Percentiles rank a stretch among this genome's conserved stretches.
phyloP scores from a whole-genome alignment of 30 jellyfish, hydroid and myxozoan species.

The Euphysa ruthae region DNA sequence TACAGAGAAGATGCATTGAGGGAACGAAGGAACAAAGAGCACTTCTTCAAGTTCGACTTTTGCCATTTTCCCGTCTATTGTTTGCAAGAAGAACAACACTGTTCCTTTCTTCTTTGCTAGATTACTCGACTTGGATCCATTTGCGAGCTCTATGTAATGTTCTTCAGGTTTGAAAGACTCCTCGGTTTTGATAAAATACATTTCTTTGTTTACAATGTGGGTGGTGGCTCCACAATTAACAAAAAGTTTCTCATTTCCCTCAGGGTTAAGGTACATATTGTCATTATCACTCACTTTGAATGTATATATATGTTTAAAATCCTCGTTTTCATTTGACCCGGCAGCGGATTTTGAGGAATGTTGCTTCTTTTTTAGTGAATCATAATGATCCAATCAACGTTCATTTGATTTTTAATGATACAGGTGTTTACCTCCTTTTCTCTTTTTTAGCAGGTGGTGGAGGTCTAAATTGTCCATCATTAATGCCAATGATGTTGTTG shows the following conservation, averaged over 20 bases:
- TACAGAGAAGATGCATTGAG: constrained; percentile 49
- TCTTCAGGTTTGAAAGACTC: constrained; percentile 50
- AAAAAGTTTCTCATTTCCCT: background rate
- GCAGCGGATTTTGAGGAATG: too few relatives aligned
- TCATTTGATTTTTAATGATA: too few relatives aligned
- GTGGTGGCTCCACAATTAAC: constrained; percentile 19
- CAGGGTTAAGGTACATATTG: constrained; percentile 2
- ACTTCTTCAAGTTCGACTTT: constrained; percentile 39
- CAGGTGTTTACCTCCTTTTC: too few relatives aligned
- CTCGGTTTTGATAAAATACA: too few relatives aligned
- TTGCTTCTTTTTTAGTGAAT: too few relatives aligned
- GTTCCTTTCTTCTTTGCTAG: constrained; percentile 52
- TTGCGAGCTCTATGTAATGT: constrained; percentile 43
- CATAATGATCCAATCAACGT: too few relatives aligned
- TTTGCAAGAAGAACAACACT: constrained; percentile 2
- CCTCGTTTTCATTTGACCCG: constrained; percentile 1
- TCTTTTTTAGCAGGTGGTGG: too few relatives aligned
- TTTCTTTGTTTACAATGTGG: too few relatives aligned
- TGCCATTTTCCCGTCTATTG: constrained; percentile 19
- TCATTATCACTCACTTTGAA: constrained; percentile 25
- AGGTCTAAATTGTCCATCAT: too few relatives aligned
- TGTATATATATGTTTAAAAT: constrained; percentile 1
- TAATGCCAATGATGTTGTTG: too few relatives aligned
- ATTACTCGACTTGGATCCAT: constrained; percentile 47
- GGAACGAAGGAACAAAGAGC: constrained; percentile 34